Conservation (phyloP, 2,888 invertebrate species). For the Leistus spinibarbis region DNA sequence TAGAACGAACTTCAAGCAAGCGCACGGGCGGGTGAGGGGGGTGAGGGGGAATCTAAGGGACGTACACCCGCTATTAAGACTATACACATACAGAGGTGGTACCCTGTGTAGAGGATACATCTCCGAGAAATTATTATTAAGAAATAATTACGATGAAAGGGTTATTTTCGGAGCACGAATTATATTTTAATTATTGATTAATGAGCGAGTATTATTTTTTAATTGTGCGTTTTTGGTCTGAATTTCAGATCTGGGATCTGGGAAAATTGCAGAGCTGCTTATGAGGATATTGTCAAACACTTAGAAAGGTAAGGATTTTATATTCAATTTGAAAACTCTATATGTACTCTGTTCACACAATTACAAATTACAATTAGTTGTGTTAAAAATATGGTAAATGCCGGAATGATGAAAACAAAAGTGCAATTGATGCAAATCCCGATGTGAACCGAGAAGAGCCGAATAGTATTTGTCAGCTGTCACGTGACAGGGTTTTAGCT, state of each 20-base stretch:
- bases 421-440: not conserved
- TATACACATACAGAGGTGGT: not conserved
- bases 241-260: slow-evolving; percentile 81
- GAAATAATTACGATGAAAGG: not conserved
- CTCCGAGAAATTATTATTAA: not conserved
- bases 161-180: not conserved
- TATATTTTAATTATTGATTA: not conserved
- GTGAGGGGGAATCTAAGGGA: not conserved
- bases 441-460: not conserved
- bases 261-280: slow-evolving; percentile 94
- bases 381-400: too few species aligned
- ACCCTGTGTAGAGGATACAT: not conserved
- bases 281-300: slow-evolving; percentile 94
- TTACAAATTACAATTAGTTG: too few species aligned
- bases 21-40: not conserved
- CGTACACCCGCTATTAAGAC: not conserved
- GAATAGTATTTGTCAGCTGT: slow-evolving; percentile 53
- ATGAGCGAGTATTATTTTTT: not conserved
- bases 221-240: slow-evolving; percentile 40
- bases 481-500: slow-evolving; percentile 50
- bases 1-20: slow-evolving; percentile 45
- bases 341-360: too few species aligned
- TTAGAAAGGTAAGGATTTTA: slow-evolving; percentile 80
- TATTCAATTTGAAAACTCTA: not conserved
- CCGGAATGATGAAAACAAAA: not conserved